Percentiles rank a stretch among this genome's conserved stretches.
These are phyloP conservation scores for Acronicta aceris DNA, from an alignment of 2,888 invertebrate species.

Conservation along the genomic window DNA sequence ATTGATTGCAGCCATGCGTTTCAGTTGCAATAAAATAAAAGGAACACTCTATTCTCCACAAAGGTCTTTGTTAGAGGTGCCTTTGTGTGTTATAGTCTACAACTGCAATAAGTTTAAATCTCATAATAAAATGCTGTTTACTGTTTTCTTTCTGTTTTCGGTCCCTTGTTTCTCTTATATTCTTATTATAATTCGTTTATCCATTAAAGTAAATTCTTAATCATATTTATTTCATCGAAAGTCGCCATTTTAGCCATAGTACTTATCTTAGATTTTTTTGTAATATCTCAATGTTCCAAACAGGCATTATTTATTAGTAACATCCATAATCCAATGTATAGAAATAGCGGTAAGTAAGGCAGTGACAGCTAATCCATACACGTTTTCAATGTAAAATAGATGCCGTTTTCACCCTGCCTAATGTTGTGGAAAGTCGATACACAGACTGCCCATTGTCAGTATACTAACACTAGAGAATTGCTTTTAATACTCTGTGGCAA, in stretches of 20 bases:
- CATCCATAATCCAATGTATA: neutral
- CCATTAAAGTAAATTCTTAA: too few species aligned
- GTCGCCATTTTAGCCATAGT: too few species aligned
- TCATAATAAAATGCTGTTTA: too few species aligned
- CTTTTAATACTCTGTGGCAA: constrained; percentile 31
- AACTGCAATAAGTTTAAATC: too few species aligned
- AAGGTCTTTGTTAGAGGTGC: neutral
- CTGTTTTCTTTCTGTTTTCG: too few species aligned
- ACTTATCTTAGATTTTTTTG: too few species aligned
- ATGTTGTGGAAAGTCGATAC: constrained; percentile 50
- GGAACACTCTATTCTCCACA: neutral
- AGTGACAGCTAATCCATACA: constrained; percentile 25
- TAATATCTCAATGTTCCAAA: too few species aligned
- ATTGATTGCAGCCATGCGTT: constrained; percentile 6
- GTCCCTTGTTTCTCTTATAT: neutral
- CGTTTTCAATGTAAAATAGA: constrained; percentile 17
- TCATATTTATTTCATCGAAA: too few species aligned
- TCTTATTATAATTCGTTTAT: neutral
- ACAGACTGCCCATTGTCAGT: constrained; percentile 24
- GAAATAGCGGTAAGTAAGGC: constrained; percentile 2
- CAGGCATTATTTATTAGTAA: neutral
- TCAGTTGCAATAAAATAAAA: constrained; percentile 14
- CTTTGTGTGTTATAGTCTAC: too few species aligned
- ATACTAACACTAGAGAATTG: constrained; percentile 14
- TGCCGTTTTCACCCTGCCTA: constrained; percentile 37